These are phyloP conservation scores for Amphiprion percula DNA, from an alignment of 2,113 vertebrate species.

Conservation along the genomic window DNA sequence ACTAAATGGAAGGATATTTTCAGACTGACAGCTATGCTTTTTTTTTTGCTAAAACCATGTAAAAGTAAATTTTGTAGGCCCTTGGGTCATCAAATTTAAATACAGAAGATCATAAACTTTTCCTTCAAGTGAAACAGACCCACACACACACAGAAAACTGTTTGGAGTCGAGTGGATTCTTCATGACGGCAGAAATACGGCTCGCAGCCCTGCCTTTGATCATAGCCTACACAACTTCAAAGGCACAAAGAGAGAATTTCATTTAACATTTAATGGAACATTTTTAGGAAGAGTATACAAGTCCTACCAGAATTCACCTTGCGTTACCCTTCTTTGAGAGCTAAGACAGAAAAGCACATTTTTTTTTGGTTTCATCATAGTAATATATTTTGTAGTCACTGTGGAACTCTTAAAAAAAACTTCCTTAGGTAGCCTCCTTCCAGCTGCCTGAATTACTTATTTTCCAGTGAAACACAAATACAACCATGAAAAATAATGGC, in stretches of 20 bases:
- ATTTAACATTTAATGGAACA: conserved; percentile 59
- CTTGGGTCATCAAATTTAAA: conserved; percentile 22
- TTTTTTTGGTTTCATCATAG: conserved; percentile 15
- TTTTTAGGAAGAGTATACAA: conserved; percentile 41
- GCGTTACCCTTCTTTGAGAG: conserved; percentile 12
- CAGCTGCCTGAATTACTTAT: conserved; percentile 5
- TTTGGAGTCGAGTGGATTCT: conserved; percentile 38
- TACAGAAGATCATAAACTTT: conserved; percentile 9
- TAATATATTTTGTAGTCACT: conserved; percentile 40
- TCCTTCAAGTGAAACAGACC: conserved; percentile 4
- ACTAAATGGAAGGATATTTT: conserved; percentile 29
- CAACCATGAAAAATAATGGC: no score
- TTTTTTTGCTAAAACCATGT: conserved; percentile 1
- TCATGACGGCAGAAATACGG: conserved; percentile 41
- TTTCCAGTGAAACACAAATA: no score
- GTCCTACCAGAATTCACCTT: conserved; percentile 47
- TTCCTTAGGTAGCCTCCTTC: not conserved
- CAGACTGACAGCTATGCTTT: conserved; percentile 14
- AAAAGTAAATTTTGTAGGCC: conserved; percentile 42
- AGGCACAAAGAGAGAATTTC: conserved; percentile 58
- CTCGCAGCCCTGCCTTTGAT: conserved; percentile 68
- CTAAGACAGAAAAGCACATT: not conserved
- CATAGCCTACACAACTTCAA: conserved; percentile 65
- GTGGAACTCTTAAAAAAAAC: conserved; percentile 12
- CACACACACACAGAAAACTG: not conserved